Evolutionary conservation across 2,797 vertebrate species (phyloP), one percentile per base, ranked within the genome.

Genomic region (Enteromius trimaculatus): DNA sequence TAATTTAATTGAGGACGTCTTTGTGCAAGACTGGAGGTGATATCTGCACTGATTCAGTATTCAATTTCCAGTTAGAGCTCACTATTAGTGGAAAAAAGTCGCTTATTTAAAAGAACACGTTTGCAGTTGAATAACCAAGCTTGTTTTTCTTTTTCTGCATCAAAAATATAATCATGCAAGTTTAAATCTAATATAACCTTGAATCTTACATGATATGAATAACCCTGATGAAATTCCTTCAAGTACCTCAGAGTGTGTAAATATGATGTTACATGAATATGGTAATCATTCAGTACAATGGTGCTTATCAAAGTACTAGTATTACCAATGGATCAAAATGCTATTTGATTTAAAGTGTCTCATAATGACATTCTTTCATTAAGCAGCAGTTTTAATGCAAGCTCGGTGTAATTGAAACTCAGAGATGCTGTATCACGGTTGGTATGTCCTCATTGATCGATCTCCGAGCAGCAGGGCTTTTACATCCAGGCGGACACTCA

Each of bases 361-460:
- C 29, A 13, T 3, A 11, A 31, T 53, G 4, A 68, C 39, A 4
- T 39, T 21, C 80, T 70, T 70, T 39, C 1, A 29, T 62, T 69
- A 62, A 34, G 23, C 17, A 66, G 34, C n/a, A 82, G 62, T 68
- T 76, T 76, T 31, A 6, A 82, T 76, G 81, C 71, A 77, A 42
- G 66, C 71, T 55, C 62, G 1, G 34, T 82, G 72, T 77, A 77
- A 82, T 3, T 55, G 72, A 66, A 82, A 55, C 72, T 55, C 16
- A 51, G 16, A 68, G 81, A 75, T 76, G 62, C 72, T 76, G 62
- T 76, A 44, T 82, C 44, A 75, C 80, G 53, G 47, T 76, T 66
- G 49, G 72, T 51, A 66, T 77, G 72, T 55, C 34, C 62, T 55
- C 34, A 58, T 44, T 37, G 72, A 82, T 77, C 53, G 34, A 58